Conservation (phyloP, 2,888 invertebrate genomes). For the Ecliptopera silaceata region DNA sequence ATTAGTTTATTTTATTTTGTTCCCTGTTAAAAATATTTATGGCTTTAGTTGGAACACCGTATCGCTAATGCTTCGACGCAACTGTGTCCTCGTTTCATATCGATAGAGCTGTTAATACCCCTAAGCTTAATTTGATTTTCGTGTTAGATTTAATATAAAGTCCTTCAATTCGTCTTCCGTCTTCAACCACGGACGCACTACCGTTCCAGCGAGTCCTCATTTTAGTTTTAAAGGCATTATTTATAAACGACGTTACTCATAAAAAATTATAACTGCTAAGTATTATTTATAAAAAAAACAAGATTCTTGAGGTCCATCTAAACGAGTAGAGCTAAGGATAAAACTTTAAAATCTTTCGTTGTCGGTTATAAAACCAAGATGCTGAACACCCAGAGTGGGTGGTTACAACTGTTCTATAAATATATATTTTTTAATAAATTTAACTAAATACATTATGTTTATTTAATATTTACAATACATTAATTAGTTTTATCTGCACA, state of each 20-base stretch:
- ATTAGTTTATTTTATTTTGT: slow-evolving; percentile 20
- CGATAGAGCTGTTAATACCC: slow-evolving; percentile 22
- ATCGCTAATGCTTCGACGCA: slow-evolving; percentile 23
- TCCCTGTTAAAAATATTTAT: slow-evolving; percentile 28
- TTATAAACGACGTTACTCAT: too few species aligned
- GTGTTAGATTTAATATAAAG: too few species aligned
- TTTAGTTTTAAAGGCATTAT: too few species aligned
- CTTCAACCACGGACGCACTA: too few species aligned
- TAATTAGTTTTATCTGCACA: slow-evolving; percentile 52
- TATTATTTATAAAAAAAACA: too few species aligned
- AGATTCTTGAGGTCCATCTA: too few species aligned
- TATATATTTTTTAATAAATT: slow-evolving; percentile 40
- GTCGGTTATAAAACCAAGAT: too few species aligned
- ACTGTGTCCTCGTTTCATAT: slow-evolving; percentile 16
- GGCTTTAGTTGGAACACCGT: slow-evolving; percentile 18
- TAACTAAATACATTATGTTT: slow-evolving; percentile 43
- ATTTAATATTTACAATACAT: slow-evolving; percentile 53
- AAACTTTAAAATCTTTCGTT: too few species aligned
- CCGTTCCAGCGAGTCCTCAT: too few species aligned
- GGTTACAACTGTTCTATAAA: slow-evolving; percentile 44
- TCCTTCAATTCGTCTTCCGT: too few species aligned
- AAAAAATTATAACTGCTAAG: too few species aligned
- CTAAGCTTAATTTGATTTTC: neutral
- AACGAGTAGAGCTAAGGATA: too few species aligned
- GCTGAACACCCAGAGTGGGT: slow-evolving; percentile 1